Evolutionary conservation across 2,113 vertebrate genomes (phyloP).

Genomic region (Narcine bancroftii): DNA sequence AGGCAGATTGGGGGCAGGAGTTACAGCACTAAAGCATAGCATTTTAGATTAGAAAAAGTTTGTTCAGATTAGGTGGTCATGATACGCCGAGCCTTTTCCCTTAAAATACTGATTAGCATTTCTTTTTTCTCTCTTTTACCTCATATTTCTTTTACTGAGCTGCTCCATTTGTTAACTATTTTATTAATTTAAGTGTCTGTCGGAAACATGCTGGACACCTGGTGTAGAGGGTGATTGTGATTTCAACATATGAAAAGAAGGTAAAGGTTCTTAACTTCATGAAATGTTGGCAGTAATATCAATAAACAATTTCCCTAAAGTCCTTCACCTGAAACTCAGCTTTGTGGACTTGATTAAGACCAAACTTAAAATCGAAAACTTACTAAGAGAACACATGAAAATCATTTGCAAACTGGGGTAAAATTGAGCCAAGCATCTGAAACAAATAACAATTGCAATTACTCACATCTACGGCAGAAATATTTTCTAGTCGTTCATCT

Average conservation of each 20-base stretch:
- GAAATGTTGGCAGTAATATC: neutral
- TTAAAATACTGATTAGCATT: neutral
- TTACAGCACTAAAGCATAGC: neutral
- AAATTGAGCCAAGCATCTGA: neutral
- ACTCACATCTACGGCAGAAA: neutral
- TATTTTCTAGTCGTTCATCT: slow-evolving; percentile 26
- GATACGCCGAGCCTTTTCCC: neutral
- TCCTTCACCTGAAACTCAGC: neutral
- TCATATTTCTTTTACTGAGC: neutral
- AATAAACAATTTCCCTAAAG: neutral
- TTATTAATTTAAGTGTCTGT: neutral
- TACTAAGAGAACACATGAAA: neutral
- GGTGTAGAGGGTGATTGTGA: neutral
- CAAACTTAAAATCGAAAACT: neutral
- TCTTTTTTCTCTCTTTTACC: neutral
- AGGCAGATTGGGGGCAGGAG: neutral
- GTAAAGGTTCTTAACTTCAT: neutral
- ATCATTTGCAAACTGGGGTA: slow-evolving; percentile 2
- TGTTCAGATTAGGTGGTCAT: neutral
- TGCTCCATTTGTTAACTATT: neutral
- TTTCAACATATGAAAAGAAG: neutral
- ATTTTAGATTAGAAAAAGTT: no score
- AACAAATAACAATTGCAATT: slow-evolving; percentile 25
- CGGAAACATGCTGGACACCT: neutral
- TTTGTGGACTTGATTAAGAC: neutral